Evolutionary conservation across 2,888 invertebrate species (phyloP).

Genomic region (Mimachlamys varia): DNA sequence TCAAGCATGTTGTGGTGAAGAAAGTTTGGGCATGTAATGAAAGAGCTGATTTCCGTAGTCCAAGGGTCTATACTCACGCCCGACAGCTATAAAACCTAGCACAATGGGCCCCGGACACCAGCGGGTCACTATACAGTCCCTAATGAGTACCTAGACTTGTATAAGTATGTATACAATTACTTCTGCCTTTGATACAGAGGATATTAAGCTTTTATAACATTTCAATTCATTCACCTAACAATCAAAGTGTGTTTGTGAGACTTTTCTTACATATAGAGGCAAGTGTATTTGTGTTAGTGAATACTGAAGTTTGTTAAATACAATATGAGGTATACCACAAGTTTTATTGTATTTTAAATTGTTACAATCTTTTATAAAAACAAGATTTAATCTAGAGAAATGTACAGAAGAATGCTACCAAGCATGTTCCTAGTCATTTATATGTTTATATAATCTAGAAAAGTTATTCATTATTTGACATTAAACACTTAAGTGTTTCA

Average conservation of each 20-base stretch:
- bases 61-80: not conserved
- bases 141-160: not conserved
- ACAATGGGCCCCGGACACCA: not conserved
- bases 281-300: not conserved
- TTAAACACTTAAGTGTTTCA: too few species aligned
- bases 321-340: not conserved
- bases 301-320: not conserved
- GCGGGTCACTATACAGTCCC: not conserved
- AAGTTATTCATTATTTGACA: too few species aligned
- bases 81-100: not conserved
- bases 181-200: not conserved
- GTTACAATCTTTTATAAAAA: not conserved
- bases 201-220: not conserved
- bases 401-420: too few species aligned
- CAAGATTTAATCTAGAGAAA: not conserved
- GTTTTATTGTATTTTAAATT: not conserved
- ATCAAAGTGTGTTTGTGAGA: not conserved
- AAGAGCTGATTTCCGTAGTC: not conserved
- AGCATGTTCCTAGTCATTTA: too few species aligned
- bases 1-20: not conserved
- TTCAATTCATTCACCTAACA: not conserved
- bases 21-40: not conserved
- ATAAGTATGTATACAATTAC: conserved; percentile 6
- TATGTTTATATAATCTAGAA: too few species aligned
- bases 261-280: not conserved